Conservation (phyloP, 1,140 invertebrate species). For the Vollenhovia emeryi region DNA sequence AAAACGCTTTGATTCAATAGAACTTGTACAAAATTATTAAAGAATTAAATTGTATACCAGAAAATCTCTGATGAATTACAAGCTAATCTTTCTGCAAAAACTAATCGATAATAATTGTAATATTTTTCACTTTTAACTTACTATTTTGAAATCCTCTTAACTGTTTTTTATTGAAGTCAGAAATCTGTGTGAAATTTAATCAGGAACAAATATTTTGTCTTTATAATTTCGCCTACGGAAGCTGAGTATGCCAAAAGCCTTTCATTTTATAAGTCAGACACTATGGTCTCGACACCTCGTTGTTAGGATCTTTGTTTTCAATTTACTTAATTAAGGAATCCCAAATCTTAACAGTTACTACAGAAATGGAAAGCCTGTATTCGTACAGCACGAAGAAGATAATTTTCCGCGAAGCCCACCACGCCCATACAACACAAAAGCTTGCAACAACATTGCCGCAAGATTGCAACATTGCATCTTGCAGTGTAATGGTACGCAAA, state of each 20-base stretch:
- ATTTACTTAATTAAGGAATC: conserved; percentile 3
- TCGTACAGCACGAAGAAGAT: background rate
- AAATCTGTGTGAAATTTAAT: conserved; percentile 3
- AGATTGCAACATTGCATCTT: no score
- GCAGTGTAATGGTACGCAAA: no score
- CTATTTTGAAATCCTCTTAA: background rate
- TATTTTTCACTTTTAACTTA: background rate
- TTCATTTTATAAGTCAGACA: background rate
- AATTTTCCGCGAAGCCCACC: background rate
- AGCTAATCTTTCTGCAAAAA: background rate
- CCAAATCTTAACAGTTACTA: background rate
- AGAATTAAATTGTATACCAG: background rate
- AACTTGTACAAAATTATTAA: background rate
- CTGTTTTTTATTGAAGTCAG: background rate
- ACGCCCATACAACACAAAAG: no score
- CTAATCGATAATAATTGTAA: background rate
- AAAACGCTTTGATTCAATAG: background rate
- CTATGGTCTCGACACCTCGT: background rate
- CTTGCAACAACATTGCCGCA: no score
- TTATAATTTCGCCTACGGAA: background rate
- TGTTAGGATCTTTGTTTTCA: background rate
- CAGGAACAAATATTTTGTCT: background rate
- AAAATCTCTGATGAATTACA: background rate
- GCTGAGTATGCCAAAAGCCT: background rate
- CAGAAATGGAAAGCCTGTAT: background rate